Conservation (phyloP, 2,888 invertebrate genomes). For the Parnassius smintheus region DNA sequence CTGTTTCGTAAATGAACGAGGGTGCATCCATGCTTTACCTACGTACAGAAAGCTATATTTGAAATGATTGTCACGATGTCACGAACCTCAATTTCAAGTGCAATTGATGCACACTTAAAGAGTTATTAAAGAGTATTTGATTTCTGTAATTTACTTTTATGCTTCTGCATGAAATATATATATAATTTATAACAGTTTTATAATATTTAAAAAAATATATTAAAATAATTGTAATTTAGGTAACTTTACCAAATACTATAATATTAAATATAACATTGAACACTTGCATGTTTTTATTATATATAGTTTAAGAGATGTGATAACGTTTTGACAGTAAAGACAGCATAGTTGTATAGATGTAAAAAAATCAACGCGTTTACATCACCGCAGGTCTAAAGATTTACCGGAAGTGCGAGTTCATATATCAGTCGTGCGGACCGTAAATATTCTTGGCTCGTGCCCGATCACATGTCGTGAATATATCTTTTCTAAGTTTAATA, state of each 20-base stretch:
- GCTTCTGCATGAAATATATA: too few species aligned
- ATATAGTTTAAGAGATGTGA: background rate
- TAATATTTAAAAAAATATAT: too few species aligned
- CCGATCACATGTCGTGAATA: constrained; percentile 42
- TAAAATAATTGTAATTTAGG: too few species aligned
- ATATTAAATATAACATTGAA: too few species aligned
- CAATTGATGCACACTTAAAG: background rate
- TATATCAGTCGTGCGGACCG: constrained; percentile 64
- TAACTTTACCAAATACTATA: too few species aligned
- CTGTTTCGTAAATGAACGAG: constrained; percentile 65
- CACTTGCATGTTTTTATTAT: too few species aligned
- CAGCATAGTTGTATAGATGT: background rate
- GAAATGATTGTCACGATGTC: constrained; percentile 4
- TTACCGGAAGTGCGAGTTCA: constrained; percentile 59
- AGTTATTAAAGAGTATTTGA: background rate
- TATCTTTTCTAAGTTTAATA: constrained; percentile 55
- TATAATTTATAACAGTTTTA: too few species aligned
- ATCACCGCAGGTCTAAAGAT: constrained; percentile 32
- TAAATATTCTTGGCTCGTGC: constrained; percentile 55
- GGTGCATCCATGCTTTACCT: constrained; percentile 45
- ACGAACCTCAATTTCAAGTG: background rate
- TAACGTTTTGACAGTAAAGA: background rate
- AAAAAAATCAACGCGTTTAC: constrained; percentile 23
- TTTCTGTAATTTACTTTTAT: background rate
- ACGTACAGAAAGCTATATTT: constrained; percentile 9